A percentile compares a stretch with the other conserved stretches of the same genome.
These are phyloP conservation scores for Tethya wilhelma DNA, from an alignment of 37 sponge, comb jelly and placozoan genomes.

Conservation along the genomic window DNA sequence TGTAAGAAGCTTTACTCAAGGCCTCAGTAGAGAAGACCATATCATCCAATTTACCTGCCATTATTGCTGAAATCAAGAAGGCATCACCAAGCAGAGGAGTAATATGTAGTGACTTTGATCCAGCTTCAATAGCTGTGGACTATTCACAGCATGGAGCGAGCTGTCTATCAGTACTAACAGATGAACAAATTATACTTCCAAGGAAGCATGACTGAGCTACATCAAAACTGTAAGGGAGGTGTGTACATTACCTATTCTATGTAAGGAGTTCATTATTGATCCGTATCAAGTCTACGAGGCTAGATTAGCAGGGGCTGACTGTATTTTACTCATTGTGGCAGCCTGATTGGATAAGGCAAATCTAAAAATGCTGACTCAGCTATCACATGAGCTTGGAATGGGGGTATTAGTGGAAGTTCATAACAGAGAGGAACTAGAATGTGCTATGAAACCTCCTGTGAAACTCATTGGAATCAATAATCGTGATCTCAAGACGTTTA, in stretches of 20 bases:
- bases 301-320: not conserved
- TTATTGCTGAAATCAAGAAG: too few species aligned
- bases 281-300: not conserved
- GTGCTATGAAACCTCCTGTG: not conserved
- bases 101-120: not conserved
- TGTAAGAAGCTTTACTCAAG: too few species aligned
- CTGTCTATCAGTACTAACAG: not conserved
- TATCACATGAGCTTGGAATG: not conserved
- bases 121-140: not conserved
- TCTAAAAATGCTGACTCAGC: not conserved
- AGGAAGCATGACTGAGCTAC: not conserved
- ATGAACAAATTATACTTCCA: not conserved
- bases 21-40: too few species aligned
- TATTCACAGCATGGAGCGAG: not conserved
- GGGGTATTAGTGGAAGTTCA: slow-evolving; percentile 5
- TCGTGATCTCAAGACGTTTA: not conserved
- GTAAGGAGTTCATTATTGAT: slow-evolving; percentile 10
- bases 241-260: not conserved
- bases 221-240: not conserved
- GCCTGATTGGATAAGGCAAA: not conserved
- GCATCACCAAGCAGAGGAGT: too few species aligned
- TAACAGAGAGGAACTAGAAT: slow-evolving; percentile 1
- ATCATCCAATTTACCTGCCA: too few species aligned
- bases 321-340: not conserved
- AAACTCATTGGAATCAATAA: slow-evolving; percentile 1